A percentile compares a stretch with the other conserved stretches of the same genome.
These are phyloP conservation scores for Myotis lucifugus DNA, from an alignment of 2,113 vertebrate species.

Conservation along the genomic window DNA sequence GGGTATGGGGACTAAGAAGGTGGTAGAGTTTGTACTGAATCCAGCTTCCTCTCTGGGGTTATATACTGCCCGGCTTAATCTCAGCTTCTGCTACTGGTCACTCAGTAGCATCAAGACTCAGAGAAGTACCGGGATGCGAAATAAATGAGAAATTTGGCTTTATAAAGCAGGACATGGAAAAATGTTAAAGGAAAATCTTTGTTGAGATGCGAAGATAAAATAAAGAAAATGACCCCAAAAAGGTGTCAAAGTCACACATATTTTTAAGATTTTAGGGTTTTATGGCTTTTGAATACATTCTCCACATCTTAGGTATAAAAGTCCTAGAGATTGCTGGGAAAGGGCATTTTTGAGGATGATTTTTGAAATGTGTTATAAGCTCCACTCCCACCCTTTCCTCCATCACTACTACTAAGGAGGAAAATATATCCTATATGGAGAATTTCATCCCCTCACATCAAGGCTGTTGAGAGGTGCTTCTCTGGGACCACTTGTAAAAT, in stretches of 20 bases:
- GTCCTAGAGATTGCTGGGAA: background rate
- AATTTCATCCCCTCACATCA: background rate
- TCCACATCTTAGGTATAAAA: background rate
- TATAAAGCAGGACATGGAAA: background rate
- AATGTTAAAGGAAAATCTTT: background rate
- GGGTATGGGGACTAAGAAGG: background rate
- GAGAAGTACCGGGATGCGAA: background rate
- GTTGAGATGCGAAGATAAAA: background rate
- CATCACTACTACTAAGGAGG: background rate
- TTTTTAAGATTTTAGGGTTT: background rate
- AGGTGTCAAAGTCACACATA: background rate
- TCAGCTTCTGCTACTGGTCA: background rate
- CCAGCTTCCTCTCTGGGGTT: background rate
- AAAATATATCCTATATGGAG: background rate
- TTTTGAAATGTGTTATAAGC: background rate
- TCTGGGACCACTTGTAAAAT: no score
- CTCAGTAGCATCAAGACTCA: background rate
- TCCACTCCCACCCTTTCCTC: fast-evolving
- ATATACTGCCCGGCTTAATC: no score
- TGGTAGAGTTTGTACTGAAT: background rate
- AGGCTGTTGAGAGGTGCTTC: background rate
- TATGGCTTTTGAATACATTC: background rate
- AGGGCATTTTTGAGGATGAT: background rate
- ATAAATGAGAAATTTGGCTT: background rate
- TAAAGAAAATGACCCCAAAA: background rate